A percentile compares a stretch with the other conserved stretches of the same genome.
Evolutionary conservation across 2,113 vertebrate species (phyloP).

Genomic region (Aegypius monachus): DNA sequence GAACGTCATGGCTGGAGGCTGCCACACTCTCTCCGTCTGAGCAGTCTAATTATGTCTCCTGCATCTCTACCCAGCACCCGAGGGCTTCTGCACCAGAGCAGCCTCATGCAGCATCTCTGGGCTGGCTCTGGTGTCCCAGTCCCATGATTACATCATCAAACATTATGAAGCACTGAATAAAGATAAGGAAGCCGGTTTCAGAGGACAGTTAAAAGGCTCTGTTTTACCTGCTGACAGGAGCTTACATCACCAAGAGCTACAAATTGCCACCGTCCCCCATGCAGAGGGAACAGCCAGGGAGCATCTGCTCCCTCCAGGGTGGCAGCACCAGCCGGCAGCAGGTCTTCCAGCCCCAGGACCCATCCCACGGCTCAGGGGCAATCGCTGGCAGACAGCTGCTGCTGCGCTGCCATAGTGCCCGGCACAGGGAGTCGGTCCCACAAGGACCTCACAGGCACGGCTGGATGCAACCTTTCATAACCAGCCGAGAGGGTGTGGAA

Average conservation of each 20-base stretch:
- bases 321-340: accelerated
- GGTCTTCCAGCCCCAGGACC: not conserved
- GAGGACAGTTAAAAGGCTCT: not conserved
- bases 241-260: not conserved
- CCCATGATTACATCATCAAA: not conserved
- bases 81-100: not conserved
- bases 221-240: not conserved
- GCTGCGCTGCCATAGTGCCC: not conserved
- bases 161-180: accelerated
- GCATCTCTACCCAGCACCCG: not conserved
- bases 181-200: not conserved
- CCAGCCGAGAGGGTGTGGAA: not conserved
- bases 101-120: not conserved
- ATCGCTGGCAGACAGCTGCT: not conserved
- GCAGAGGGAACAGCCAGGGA: not conserved
- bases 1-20: not conserved
- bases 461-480: not conserved
- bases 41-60: not conserved
- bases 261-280: accelerated
- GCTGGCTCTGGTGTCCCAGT: not conserved
- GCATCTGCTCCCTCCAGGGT: not conserved
- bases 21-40: not conserved
- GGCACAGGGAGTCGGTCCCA: accelerated
- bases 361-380: accelerated
- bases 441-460: accelerated